Evolutionary conservation across 2,113 vertebrate species (phyloP), one percentile per base, ranked within the genome.

Genomic region (Zosterops japonicus): DNA sequence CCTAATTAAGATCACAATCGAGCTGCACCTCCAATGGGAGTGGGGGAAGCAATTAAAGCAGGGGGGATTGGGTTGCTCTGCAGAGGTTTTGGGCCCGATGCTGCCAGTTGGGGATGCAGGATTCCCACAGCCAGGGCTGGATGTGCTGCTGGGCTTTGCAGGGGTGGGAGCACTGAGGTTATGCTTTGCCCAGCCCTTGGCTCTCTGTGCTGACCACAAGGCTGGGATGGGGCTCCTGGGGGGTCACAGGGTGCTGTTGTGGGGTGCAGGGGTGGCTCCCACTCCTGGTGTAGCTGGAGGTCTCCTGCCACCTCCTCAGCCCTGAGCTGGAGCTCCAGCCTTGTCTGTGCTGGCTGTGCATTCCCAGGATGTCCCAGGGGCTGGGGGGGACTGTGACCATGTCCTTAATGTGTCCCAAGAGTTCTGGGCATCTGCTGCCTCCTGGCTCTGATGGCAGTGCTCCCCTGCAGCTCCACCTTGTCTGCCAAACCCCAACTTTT

Each of bases 1-100:
- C 80, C 68, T 95, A 91, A 97, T 97, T 95, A 96, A 88, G 75
- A 95, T 70, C 81, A 69, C 53, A 71, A 83, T 78, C 4, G 3
- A 71, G 74, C 63, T 85, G 57, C 55, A 41, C 81, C 70, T 93
- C 46, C 1, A 33, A 70, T 39, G 61, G 53, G 79, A 91, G 69
- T 49, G 33, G 33, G 67, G 35, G 9, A 65, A 50, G 44, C 49
- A 52, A 46, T 41, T 44, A 55, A 53, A 57, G 28, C 3, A 72
- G 41, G 74, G 46, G 39, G 0, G 21, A 36, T 46, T 64, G 0
- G 4, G 56, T 14, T 1, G 6, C 25, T 19, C 31, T 67, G 61
- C 1, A 4, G 59, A 44, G 39, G 44, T 39, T 75, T 44, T 55
- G 74, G 67, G 71, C 25, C 11, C 18, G 0, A 15, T 90, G 10